Evolutionary conservation across 2,888 invertebrate genomes (phyloP), one percentile per base, ranked within the genome.

Genomic region (Bugulina stolonifera): DNA sequence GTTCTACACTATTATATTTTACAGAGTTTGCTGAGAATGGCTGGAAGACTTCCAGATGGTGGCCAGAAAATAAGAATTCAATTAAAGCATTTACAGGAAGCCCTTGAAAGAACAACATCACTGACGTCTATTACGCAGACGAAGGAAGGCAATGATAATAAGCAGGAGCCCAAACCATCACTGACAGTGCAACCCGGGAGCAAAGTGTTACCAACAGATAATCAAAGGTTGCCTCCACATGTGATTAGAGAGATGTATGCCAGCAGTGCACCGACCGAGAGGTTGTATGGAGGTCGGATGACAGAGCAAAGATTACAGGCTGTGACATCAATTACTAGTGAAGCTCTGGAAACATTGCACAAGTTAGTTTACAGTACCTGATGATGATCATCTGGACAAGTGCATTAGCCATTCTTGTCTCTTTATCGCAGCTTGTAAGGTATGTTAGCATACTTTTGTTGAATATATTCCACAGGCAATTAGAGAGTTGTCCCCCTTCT

Each of bases 211-310:
- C 34, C 18, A 10, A 64, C 64, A 14, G 64, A 64, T 2, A 27
- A 27, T 32, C 14, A 32, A 5, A 76, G 77, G 55, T 76, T 80
- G 54, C 80, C 81, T 32, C 77, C 77, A 14, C 80, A 80, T 73
- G 77, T 78, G 23, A 74, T 80, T 1, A 79, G 80, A 54, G 80
- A 81, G 76, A 78, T 81, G 77, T 81, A 80, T 77, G 79, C 79
- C 71, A 77, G 81, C 80, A 77, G 64, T 75, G 43, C 43, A 14
- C 25, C 29, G 2, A 25, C 2, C 14, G 5, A 70, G 27, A 43
- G 10, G n/a, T 27, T 54, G 10, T 81, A 80, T 77, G 82, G 82
- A 23, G 83, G 83, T n/a, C 76, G 82, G 22, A 83, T 83, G 83
- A 82, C 81, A 14, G 79, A 78, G 10, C 77, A 77, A 22, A 71